Evolutionary conservation across 2,888 invertebrate genomes (phyloP), one percentile per base, ranked within the genome.

Genomic region (Brachyopa scutellaris): DNA sequence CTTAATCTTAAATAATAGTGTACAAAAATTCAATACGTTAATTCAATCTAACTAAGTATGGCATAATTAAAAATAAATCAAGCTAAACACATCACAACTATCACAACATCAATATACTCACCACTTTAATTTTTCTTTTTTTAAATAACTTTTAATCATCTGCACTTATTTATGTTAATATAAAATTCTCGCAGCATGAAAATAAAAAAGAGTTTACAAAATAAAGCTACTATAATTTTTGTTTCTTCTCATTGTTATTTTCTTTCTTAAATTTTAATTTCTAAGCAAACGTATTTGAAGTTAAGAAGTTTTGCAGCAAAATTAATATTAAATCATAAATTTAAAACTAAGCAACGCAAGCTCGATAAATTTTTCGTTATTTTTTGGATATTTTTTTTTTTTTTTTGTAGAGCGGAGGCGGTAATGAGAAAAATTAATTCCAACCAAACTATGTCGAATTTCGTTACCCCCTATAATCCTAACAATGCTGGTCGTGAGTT

Each of bases 141-240:
- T 49, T 62, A 70, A 66, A 57, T 33, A 76, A 51, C 69, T 62
- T 61, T 42, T 70, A 67, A 57, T 49, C 67, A 59, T 57, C 72
- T 64, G 66, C 74, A 57, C 49, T 85, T 83, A 85, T 84, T n/a
- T 53, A 80, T 66, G 83, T 84, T 84, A 85, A 85, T 80, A 84
- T 80, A 77, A 73, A 85, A 84, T 84, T 84, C 86, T 86, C 85
- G 85, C 85, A 85, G 86, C 85, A 77, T 85, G 85, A 84, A 84
- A 85, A 77, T 82, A 84, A 85, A 85, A 72, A 70, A 61, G 45
- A 53, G 72, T 62, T 74, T 67, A 67, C 55, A 76, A 74, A 84
- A 82, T 77, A 36, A 80, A 82, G 73, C 82, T 76, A 45, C 57
- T 66, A 74, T 77, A 57, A 23, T 40, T 53, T 49, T n/a, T n/a